Conservation (phyloP, 2,113 vertebrate species). For the Pterophyllum scalare region DNA sequence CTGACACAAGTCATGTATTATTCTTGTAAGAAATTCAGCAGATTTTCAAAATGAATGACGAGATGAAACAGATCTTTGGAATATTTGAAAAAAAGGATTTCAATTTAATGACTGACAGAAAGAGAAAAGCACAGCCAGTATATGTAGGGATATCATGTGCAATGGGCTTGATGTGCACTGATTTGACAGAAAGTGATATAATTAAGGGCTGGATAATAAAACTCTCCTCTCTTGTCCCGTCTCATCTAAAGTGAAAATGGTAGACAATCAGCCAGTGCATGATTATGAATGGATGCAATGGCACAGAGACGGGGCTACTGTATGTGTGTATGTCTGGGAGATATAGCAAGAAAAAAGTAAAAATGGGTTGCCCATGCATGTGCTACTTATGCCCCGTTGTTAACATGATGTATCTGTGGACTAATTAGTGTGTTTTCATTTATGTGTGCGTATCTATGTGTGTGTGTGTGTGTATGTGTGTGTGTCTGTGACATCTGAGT, state of each 20-base stretch:
- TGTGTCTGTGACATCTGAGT: constrained; percentile 27
- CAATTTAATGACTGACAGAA: not conserved
- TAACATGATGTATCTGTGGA: constrained; percentile 47
- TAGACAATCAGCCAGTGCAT: constrained; percentile 23
- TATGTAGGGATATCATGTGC: not conserved
- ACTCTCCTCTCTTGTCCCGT: constrained; percentile 16
- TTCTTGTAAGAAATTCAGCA: not conserved
- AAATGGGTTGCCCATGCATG: constrained; percentile 7
- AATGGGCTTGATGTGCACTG: constrained; percentile 13
- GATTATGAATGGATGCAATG: constrained; percentile 36
- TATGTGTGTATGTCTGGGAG: constrained; percentile 7
- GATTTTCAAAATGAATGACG: not conserved
- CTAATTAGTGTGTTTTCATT: constrained; percentile 44
- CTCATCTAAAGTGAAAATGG: constrained; percentile 43
- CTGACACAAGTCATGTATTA: constrained; percentile 3
- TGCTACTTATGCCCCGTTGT: constrained; percentile 52
- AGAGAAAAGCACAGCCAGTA: not conserved
- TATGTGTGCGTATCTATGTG: not conserved
- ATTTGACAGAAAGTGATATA: constrained; percentile 43
- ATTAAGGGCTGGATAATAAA: constrained; percentile 44
- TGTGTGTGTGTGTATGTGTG: constrained; percentile 8
- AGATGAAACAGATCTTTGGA: constrained; percentile 2
- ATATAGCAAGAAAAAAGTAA: not conserved
- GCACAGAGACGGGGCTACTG: not conserved
- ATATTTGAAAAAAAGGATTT: not conserved